These are phyloP conservation scores for Crypturellus undulatus DNA, from an alignment of 2,113 vertebrate species.

Conservation along the genomic window DNA sequence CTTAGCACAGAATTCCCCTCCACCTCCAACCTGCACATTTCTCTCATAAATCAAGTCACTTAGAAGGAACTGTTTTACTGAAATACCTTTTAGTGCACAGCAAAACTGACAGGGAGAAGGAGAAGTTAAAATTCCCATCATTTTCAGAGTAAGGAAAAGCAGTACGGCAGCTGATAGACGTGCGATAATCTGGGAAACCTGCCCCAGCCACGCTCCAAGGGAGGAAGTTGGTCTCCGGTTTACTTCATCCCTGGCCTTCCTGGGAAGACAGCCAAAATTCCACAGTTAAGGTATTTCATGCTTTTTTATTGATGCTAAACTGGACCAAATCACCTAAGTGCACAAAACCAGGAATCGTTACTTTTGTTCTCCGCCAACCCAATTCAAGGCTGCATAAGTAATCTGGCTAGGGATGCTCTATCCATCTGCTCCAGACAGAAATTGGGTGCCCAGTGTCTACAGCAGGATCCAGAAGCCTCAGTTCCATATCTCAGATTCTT, in stretches of 20 bases:
- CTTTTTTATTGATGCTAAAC: too few species aligned
- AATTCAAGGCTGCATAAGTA: not conserved
- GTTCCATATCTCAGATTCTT: not conserved
- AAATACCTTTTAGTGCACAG: not conserved
- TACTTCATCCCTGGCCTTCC: not conserved
- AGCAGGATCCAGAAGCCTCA: not conserved
- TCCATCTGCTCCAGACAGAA: not conserved
- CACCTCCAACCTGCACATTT: not conserved
- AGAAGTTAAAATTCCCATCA: not conserved
- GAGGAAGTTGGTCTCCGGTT: not conserved
- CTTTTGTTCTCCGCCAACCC: not conserved
- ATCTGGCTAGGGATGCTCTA: not conserved
- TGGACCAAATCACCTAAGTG: not conserved
- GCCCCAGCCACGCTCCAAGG: not conserved
- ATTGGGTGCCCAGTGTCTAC: accelerated
- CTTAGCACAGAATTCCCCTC: not conserved
- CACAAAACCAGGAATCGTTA: not conserved
- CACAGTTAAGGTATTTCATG: not conserved
- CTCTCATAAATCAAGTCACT: not conserved
- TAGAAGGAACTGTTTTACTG: not conserved
- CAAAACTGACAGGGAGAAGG: not conserved
- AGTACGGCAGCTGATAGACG: not conserved
- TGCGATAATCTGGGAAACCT: not conserved
- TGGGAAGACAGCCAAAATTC: not conserved
- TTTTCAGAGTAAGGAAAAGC: not conserved